Conservation (phyloP, 2,888 invertebrate genomes). For the Zhuqinia jingwanae region DNA sequence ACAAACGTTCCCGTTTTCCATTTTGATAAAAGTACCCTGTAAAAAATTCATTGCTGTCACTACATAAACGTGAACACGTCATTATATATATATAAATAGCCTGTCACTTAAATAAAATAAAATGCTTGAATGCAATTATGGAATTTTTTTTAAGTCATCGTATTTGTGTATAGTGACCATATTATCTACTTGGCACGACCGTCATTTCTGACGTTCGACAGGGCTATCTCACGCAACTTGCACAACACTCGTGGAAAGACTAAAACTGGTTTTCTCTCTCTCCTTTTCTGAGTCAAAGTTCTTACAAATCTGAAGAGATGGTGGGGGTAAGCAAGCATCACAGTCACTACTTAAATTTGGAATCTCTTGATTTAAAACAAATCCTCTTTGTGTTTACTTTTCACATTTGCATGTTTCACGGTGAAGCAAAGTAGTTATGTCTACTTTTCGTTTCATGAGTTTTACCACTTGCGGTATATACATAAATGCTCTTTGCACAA, state of each 20-base stretch:
- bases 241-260: background rate
- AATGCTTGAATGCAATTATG: background rate
- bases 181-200: no score
- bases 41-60: background rate
- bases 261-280: background rate
- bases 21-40: background rate
- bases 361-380: background rate
- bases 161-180: no score
- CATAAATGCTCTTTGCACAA: no score
- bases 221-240: conserved; percentile 23
- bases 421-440: no score
- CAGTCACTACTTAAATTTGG: background rate
- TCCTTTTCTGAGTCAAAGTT: background rate
- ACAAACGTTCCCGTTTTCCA: background rate
- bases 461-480: no score
- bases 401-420: no score
- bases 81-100: background rate
- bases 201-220: background rate
- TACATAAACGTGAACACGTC: no score
- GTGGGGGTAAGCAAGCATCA: background rate
- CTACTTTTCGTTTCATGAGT: no score
- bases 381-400: background rate
- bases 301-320: conserved; percentile 8
- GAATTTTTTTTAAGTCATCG: background rate
- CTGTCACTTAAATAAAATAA: background rate